Evolutionary conservation across 2,888 invertebrate species (phyloP), one percentile per base, ranked within the genome.

Genomic region (Limnephilus rhombicus): DNA sequence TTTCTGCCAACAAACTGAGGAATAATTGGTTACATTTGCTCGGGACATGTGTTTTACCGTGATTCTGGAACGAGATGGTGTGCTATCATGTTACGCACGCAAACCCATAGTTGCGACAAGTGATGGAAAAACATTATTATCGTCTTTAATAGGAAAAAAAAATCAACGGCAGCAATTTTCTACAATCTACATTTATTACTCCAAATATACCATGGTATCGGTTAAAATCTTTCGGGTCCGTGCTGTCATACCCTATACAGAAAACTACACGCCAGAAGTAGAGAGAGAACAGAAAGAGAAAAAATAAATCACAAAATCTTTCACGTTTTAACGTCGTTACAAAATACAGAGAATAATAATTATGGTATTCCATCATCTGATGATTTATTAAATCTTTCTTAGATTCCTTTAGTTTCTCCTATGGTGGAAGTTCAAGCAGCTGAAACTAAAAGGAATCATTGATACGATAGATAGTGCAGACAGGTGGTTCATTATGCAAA

Each of bases 401-500:
- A 68, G 68, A 68, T 68, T 68, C 24, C 68, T n/a, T 24, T 24
- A n/a, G 68, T 68, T 9, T 68, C 24, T 24, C 53, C 68, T 68
- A 68, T 24, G 68, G n/a, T 2, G 9, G 68, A 68, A 68, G 68
- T 68, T 68, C 0, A 68, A 68, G 68, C 68, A 68, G 68, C n/a
- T 24, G 68, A n/a, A 68, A 68, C 68, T 68, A 68, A 68, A 68
- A 68, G n/a, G 68, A 68, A 68, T 68, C 24, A 68, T 68, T 68
- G 68, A 89, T 31, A 24, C 37, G 68, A 29, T 18, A 68, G 68
- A 29, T 18, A 68, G 34, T 89, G 45, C 90, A 90, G 80, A 81
- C 82, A 90, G 81, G 90, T 90, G 90, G 90, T 90, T 90, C 90
- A 90, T 90, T 90, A 90, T 81, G 81, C 82, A 81, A 90, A 81